Base-by-base conservation (phyloP, 2,797 vertebrate species). In the Ceryle rudis region DNA sequence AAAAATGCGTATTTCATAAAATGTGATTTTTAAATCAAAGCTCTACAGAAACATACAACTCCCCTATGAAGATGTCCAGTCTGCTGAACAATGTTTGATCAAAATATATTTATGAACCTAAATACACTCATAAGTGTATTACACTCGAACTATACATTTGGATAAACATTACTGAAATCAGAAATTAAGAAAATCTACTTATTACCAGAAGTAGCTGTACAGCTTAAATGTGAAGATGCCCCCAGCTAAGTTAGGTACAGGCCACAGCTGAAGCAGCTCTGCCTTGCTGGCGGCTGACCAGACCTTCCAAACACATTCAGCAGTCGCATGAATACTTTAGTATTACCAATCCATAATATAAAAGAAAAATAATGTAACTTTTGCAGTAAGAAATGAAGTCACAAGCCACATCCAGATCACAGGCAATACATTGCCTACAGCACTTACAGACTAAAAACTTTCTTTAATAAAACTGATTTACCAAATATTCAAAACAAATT, bases 61-160 rank as follows among this genome's bases (percentile, higher is more conserved):
- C 85, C 95, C 66, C 91, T 90, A 72, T 80, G 89, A 95, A 96
- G 94, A 92, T 82, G 71, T 97, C 85, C 93, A 95, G 93, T 97
- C 86, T 4, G 11, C 79, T 46, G 80, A 98, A 93, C 89, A 97
- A 2, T 35, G 74, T 58, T 96, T 90, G 86, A 79, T 94, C 88
- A 96, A 96, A 96, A 95, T 81, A 80, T 15, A 64, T 74, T 95
- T 92, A 94, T 37, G 64, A 93, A 92, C 72, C 96, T 94, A 82
- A 97, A 92, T 84, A 94, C 15, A 58, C 60, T 87, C 25, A 0
- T 64, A 84, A 96, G 92, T 93, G 95, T 96, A 70, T 86, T 89
- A 82, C 67, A 65, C 41, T 90, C 51, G 65, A 93, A 73, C 88
- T 95, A 46, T 94, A 93, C 80, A 69, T 33, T 81, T 73, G 57